phyloP scores from a whole-genome alignment of 2,888 invertebrate genomes.

The Mesodorylaimus sp. region DNA sequence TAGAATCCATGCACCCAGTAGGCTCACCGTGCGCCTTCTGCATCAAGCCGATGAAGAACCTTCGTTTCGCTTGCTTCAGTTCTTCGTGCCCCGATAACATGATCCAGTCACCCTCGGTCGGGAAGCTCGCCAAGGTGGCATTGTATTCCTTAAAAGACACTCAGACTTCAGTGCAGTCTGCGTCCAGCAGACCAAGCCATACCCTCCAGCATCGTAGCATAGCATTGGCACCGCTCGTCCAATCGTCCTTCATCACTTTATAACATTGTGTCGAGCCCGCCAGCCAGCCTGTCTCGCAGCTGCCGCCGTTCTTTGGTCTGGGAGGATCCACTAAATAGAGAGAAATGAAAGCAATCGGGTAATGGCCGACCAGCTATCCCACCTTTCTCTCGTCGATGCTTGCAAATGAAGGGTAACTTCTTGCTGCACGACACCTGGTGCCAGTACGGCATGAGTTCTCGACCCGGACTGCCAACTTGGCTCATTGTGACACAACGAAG shows the following conservation, averaged over 20 bases:
- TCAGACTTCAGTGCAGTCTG: not conserved
- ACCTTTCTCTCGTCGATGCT: too few relatives aligned
- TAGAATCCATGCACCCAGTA: not conserved
- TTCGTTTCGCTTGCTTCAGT: not conserved
- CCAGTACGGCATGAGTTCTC: too few relatives aligned
- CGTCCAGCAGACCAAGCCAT: not conserved
- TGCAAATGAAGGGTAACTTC: too few relatives aligned
- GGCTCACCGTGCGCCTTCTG: not conserved
- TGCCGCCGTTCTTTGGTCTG: too few relatives aligned
- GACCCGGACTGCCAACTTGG: too few relatives aligned
- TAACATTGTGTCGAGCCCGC: not conserved
- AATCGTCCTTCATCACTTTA: not conserved
- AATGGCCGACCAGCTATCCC: too few relatives aligned
- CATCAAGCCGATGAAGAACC: not conserved
- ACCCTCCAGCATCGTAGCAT: not conserved
- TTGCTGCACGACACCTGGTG: too few relatives aligned
- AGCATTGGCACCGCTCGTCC: not conserved
- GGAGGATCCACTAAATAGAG: too few relatives aligned
- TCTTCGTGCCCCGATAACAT: not conserved
- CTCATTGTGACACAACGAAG: too few relatives aligned
- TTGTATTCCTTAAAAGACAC: not conserved
- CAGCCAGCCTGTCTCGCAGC: not conserved
- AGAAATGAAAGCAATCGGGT: too few relatives aligned
- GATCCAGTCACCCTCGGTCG: not conserved
- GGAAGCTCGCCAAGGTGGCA: constrained; percentile 1